Percentiles rank a stretch among this genome's conserved stretches.
Evolutionary conservation across 2,113 vertebrate genomes (phyloP).

Genomic region (Penelope pileata): DNA sequence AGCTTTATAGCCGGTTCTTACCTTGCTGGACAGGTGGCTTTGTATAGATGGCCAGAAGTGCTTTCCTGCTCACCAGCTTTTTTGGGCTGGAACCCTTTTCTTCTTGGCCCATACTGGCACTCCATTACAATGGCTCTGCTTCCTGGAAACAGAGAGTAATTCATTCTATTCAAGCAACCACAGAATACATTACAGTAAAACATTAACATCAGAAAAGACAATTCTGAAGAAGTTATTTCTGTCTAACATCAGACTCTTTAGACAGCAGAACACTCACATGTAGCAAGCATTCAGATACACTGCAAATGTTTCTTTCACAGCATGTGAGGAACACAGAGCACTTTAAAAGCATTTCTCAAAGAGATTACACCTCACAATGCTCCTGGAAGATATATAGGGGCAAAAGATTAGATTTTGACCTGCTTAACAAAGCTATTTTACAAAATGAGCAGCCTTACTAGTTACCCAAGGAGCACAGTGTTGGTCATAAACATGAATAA

Average conservation of each 20-base stretch:
- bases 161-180: not conserved
- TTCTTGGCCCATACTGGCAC: constrained; percentile 86
- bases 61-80: constrained; percentile 78
- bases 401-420: not conserved
- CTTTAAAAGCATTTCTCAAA: not conserved
- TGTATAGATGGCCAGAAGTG: constrained; percentile 76
- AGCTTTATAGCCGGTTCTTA: constrained; percentile 54
- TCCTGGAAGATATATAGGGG: not conserved
- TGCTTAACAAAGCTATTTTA: not conserved
- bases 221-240: not conserved
- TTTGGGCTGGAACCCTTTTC: constrained; percentile 85
- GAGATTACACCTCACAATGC: not conserved
- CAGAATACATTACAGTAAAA: not conserved
- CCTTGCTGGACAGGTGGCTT: constrained; percentile 86
- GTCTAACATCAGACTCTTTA: not conserved
- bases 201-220: not conserved
- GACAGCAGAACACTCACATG: not conserved
- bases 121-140: constrained; percentile 91
- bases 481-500: not conserved
- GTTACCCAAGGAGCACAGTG: not conserved
- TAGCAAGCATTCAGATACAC: not conserved
- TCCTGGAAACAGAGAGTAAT: constrained; percentile 72
- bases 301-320: not conserved
- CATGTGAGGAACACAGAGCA: not conserved
- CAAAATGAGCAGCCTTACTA: not conserved